Base-by-base conservation (phyloP, 37 sponge, comb jelly and placozoan genomes). In the Beroe forskalii region DNA sequence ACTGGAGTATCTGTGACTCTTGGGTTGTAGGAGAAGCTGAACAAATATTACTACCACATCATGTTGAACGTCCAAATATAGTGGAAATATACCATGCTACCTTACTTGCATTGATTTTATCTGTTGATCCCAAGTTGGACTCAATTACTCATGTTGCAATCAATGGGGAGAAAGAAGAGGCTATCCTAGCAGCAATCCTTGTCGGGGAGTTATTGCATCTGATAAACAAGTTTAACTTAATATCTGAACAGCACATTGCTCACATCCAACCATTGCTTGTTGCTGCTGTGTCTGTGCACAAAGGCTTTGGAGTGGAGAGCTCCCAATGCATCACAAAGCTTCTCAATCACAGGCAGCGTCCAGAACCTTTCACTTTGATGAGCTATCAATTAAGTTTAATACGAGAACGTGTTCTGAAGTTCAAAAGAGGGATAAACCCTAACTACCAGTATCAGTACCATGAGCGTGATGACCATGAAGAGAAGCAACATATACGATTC, bases 1-100 rank as follows among this genome's bases (percentile, higher is more conserved):
- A 80, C 28, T 80, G 86, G 86, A 38, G 37, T 24, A 80, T 80
- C n/a, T 33, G 24, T 22, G 86, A 80, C 4, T 32, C 28, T 37
- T 80, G 86, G 86, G 86, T 80, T 44, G 86, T 80, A 22, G 86
- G 86, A 43, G 86, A 80, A 44, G 86, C 86, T 4, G 86, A 80
- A 23, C 38, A 41, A 17, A 44, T 80, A 8, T 44, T 80, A 43
- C 30, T 37, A 19, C 86, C 86, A 42, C 86, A 80, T 38, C 86
- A 80, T 37, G 35, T 80, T 22, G 86, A 80, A 25, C n/a, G 86
- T 22, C 86, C 86, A 41, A 80, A 80, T 25, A 2, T 80, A 25
- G 55, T 80, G 28, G 86, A 80, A 24, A 80, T 80, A 17, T 80
- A 80, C 27, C 86, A 80, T 41, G 86, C 86, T 37, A 41, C 44